Evolutionary conservation across 2,113 vertebrate species (phyloP).

Genomic region (Clarias gariepinus): DNA sequence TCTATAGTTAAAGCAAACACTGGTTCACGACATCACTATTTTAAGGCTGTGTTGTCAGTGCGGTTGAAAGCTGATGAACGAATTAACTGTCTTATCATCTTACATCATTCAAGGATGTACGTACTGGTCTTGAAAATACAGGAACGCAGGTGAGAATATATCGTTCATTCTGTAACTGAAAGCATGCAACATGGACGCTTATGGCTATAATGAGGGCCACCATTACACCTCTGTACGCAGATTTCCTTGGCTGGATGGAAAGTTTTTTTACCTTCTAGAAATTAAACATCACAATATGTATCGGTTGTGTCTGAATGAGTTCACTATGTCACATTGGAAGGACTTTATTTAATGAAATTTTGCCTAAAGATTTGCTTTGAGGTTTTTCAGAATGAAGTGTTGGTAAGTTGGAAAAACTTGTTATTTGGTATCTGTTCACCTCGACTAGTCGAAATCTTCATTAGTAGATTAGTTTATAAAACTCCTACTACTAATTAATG

Average conservation of each 20-base stretch:
- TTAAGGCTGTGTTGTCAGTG: neutral
- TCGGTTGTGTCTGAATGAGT: neutral
- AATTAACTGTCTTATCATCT: neutral
- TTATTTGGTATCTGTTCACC: neutral
- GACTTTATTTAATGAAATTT: neutral
- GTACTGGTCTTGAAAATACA: neutral
- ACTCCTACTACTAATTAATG: neutral
- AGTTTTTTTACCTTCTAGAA: too few species aligned
- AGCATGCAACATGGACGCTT: neutral
- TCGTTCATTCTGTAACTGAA: neutral
- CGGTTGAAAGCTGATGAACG: neutral
- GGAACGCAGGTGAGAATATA: neutral
- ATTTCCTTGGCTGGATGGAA: neutral
- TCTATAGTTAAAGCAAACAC: neutral
- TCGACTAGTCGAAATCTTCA: neutral
- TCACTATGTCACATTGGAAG: neutral
- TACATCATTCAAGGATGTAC: too few species aligned
- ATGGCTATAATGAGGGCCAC: neutral
- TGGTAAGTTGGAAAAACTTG: neutral
- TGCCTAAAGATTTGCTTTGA: neutral
- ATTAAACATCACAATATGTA: neutral
- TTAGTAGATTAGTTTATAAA: neutral
- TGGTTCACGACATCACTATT: neutral
- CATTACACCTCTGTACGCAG: neutral
- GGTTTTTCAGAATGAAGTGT: neutral